phyloP scores from a whole-genome alignment of 2,888 invertebrate genomes.

The Heliconius sara region DNA sequence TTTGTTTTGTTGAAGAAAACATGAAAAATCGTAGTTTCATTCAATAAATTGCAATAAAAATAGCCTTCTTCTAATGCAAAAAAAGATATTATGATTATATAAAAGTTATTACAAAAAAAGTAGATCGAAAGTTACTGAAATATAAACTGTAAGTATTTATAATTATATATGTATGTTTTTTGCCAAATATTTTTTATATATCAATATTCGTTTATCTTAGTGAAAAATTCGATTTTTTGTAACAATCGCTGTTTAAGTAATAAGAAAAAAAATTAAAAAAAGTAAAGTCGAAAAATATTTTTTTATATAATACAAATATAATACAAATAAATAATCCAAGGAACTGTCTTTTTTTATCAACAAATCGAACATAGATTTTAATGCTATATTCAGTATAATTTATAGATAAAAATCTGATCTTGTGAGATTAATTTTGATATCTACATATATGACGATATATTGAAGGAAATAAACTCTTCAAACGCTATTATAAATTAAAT shows the following conservation, averaged over 20 bases:
- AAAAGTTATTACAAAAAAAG: neutral
- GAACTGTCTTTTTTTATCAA: too few relatives aligned
- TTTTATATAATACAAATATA: neutral
- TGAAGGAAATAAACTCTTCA: neutral
- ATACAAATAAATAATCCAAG: too few relatives aligned
- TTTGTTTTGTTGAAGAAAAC: slow-evolving; percentile 8
- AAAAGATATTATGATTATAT: neutral
- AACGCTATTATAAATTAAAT: neutral
- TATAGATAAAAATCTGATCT: neutral
- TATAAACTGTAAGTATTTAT: neutral
- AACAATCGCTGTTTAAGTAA: neutral
- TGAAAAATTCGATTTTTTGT: neutral
- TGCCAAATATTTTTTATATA: neutral
- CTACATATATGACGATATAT: neutral
- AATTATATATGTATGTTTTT: neutral
- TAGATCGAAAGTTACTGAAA: neutral
- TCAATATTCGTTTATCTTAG: neutral
- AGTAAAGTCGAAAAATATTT: neutral
- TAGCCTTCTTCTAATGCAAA: neutral
- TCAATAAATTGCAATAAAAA: neutral
- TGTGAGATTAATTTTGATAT: neutral
- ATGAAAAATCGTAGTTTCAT: slow-evolving; percentile 5
- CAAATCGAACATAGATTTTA: too few relatives aligned
- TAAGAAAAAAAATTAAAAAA: neutral
- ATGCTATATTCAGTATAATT: too few relatives aligned